Conservation (phyloP, 1,140 invertebrate genomes). For the Calycopis cecrops region DNA sequence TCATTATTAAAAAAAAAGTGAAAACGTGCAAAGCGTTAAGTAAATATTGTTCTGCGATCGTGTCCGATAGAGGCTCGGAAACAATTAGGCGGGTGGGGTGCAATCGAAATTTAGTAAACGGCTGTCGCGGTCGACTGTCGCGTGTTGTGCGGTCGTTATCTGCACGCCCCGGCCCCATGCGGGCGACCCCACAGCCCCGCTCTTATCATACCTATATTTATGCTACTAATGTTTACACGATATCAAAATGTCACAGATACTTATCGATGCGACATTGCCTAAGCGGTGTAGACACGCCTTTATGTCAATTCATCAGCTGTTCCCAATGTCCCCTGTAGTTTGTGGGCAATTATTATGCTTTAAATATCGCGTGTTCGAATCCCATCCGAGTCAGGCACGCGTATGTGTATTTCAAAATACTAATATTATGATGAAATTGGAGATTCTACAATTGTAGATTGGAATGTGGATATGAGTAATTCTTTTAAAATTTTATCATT, state of each 20-base stretch:
- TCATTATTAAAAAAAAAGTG: background rate
- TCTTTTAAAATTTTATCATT: too few species aligned
- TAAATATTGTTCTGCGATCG: background rate
- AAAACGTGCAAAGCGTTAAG: background rate
- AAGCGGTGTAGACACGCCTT: background rate
- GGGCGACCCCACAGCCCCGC: conserved; percentile 9
- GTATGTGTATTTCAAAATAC: too few species aligned
- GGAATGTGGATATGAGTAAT: too few species aligned
- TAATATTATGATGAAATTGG: too few species aligned
- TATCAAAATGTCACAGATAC: conserved; percentile 10
- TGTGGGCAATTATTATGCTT: too few species aligned
- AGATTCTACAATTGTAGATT: too few species aligned
- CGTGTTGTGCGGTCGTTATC: conserved; percentile 9
- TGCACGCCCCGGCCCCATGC: conserved; percentile 6
- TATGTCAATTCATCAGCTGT: background rate
- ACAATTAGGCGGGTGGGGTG: conserved; percentile 4
- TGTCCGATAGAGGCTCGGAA: background rate
- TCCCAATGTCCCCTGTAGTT: too few species aligned
- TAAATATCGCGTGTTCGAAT: too few species aligned
- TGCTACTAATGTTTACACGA: conserved; percentile 6
- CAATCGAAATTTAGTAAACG: conserved; percentile 3
- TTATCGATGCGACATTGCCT: background rate
- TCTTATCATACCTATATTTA: conserved; percentile 17
- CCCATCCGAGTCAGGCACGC: too few species aligned
- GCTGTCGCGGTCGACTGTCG: background rate